phyloP scores from a whole-genome alignment of 2,888 invertebrate genomes.

The Erebia aethiops region DNA sequence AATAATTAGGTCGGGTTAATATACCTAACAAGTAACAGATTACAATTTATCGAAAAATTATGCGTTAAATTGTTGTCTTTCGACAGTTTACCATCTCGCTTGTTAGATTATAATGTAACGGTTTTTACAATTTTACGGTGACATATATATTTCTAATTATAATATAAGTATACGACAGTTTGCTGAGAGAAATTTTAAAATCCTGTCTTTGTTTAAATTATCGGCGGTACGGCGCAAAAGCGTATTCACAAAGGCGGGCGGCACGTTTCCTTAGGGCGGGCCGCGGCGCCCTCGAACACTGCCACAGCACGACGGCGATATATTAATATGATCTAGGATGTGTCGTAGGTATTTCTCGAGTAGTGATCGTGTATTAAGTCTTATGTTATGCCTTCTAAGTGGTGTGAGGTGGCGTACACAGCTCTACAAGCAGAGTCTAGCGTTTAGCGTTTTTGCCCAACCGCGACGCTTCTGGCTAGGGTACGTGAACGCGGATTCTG shows the following conservation, averaged over 20 bases:
- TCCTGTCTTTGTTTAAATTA: neutral
- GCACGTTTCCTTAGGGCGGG: conserved; percentile 48
- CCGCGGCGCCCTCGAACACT: conserved; percentile 56
- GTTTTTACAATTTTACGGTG: no score
- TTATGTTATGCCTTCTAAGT: conserved; percentile 79
- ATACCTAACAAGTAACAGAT: no score
- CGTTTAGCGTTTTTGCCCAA: neutral
- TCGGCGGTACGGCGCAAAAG: conserved; percentile 7
- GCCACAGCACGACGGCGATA: conserved; percentile 70
- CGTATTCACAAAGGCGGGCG: conserved; percentile 50
- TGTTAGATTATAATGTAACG: no score
- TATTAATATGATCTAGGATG: conserved; percentile 83
- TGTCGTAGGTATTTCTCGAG: conserved; percentile 81
- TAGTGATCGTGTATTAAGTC: conserved; percentile 80
- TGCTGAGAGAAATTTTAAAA: neutral
- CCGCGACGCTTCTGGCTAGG: neutral
- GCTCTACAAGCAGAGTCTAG: conserved; percentile 3
- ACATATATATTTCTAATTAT: no score
- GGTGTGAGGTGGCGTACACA: conserved; percentile 40
- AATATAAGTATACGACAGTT: no score
- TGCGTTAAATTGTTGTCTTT: no score
- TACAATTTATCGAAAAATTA: no score
- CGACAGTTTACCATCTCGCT: no score
- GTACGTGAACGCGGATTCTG: neutral
- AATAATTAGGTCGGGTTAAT: no score